Base-by-base conservation (phyloP, 2,113 vertebrate genomes). In the Micronisus gabar region DNA sequence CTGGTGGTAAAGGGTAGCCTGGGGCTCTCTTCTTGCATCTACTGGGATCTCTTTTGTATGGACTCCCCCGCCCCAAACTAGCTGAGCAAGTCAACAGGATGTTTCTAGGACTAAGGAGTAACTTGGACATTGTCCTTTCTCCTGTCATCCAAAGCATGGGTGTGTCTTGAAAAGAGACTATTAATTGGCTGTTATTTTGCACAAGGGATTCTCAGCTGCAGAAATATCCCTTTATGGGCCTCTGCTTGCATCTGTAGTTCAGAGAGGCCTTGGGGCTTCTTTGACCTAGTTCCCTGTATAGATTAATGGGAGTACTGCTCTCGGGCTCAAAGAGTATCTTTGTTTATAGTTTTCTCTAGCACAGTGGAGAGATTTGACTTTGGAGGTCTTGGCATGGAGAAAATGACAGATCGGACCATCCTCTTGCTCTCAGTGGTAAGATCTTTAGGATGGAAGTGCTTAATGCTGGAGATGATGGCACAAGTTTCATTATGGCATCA, bases 211-310 rank as follows among this genome's bases (percentile, higher is more conserved):
- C 43, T 72, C 50, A 65, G 70, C 90, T 79, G 58, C 62, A 88
- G 95, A 80, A 95, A 65, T 82, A 70, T 43, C 83, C 76, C 65
- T 92, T 93, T 83, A 47, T 72, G 48, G 72, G 56, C 66, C 68
- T 87, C 30, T 93, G 48, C 74, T 88, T 92, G 45, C 52, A 89
- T 47, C 14, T 47, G 40, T n/a, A 61, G 67, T 41, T 92, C 80
- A 65, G 75, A 76, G 82, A 85, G 41, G 90, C 95, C 90, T 94
- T 92, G 76, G 86, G 96, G 90, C 72, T 96, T 88, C 88, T 87
- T 78, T 95, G 91, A 95, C 96, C 95, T 81, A 86, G 72, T 92
- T 96, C 68, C 38, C 47, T 71, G 59, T 48, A 22, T 30, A 36
- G 82, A 92, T 78, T 74, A 86, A 71, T 59, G 61, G 59, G 14